Evolutionary conservation across 2,113 vertebrate species (phyloP).

Genomic region (Erythrolamprus reginae): DNA sequence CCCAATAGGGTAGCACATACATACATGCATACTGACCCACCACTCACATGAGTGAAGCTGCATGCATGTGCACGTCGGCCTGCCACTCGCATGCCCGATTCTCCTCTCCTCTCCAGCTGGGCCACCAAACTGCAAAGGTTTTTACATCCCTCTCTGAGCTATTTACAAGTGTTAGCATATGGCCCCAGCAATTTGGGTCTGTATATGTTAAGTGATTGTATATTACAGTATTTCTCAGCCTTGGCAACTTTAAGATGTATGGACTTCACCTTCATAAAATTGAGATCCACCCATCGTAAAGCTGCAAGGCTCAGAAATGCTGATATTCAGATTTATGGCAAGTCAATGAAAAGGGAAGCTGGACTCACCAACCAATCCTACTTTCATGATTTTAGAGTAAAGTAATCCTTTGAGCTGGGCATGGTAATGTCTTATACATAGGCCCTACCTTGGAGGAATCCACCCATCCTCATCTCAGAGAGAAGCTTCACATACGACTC

Average conservation of each 20-base stretch:
- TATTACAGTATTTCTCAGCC: background rate
- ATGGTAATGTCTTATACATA: background rate
- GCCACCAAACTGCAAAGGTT: background rate
- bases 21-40: background rate
- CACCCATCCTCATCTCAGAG: background rate
- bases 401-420: background rate
- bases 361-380: background rate
- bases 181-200: background rate
- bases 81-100: rapidly evolving
- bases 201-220: background rate
- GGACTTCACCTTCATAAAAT: background rate
- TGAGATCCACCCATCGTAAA: background rate
- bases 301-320: background rate
- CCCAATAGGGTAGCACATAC: background rate
- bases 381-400: background rate
- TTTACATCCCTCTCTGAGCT: background rate
- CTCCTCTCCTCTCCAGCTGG: background rate
- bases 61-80: background rate
- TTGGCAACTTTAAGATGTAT: background rate
- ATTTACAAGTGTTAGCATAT: background rate
- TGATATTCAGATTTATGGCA: background rate
- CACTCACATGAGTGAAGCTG: background rate
- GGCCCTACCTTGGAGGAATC: background rate
- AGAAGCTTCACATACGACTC: background rate
- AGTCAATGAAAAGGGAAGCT: background rate